Evolutionary conservation across 2,797 vertebrate genomes (phyloP).

Genomic region (Tenualosa ilisha): DNA sequence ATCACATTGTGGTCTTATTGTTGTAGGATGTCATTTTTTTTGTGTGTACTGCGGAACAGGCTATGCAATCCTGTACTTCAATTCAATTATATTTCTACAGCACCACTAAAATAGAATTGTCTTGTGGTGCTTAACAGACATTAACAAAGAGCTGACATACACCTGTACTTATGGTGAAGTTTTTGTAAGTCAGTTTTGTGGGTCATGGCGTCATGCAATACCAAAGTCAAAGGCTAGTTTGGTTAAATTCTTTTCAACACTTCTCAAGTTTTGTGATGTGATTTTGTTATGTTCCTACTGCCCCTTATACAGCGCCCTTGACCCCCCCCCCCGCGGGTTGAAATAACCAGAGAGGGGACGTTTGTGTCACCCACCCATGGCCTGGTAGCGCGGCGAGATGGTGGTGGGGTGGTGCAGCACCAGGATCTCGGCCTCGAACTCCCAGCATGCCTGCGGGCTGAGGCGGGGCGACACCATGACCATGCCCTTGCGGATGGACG

Average conservation of each 20-base stretch:
- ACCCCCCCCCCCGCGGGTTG: too few species aligned
- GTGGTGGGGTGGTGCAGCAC: constrained; percentile 95
- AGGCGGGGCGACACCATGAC: constrained; percentile 93
- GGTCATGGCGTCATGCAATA: too few species aligned
- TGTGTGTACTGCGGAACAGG: background rate
- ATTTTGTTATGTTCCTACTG: too few species aligned
- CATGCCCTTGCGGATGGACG: constrained; percentile 96
- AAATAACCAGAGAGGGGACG: too few species aligned
- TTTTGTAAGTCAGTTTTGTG: too few species aligned
- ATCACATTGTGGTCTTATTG: background rate
- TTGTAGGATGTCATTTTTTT: background rate
- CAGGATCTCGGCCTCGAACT: constrained; percentile 95
- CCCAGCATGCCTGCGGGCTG: constrained; percentile 93
- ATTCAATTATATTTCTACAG: too few species aligned
- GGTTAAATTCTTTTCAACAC: too few species aligned
- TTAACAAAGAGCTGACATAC: background rate
- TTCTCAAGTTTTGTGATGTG: too few species aligned
- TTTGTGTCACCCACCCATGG: constrained; percentile 81
- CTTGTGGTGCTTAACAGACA: background rate
- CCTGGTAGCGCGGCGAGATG: constrained; percentile 93
- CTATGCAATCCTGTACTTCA: background rate
- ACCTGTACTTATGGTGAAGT: background rate
- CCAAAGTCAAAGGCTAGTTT: background rate
- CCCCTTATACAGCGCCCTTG: too few species aligned
- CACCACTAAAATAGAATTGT: too few species aligned